phyloP scores from a whole-genome alignment of 2,113 vertebrate species.

The Mesoclemmys tuberculata region DNA sequence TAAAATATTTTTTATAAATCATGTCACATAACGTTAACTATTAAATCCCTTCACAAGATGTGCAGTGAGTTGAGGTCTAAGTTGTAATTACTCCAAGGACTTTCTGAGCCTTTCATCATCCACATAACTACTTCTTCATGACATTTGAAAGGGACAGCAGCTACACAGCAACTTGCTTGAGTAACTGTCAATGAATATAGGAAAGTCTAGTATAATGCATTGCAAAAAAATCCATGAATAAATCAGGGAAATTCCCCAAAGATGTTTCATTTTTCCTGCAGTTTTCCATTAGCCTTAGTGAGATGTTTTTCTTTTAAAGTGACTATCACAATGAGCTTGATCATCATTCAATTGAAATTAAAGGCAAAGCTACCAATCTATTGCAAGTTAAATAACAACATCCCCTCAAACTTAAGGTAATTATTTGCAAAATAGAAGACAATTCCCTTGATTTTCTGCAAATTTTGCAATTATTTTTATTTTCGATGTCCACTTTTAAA shows the following conservation, averaged over 20 bases:
- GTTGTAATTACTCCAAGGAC: not conserved
- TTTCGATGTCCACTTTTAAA: not conserved
- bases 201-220: not conserved
- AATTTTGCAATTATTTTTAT: not conserved
- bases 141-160: accelerated
- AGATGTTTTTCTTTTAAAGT: not conserved
- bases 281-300: not conserved
- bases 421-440: not conserved
- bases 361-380: not conserved
- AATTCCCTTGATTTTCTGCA: not conserved
- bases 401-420: not conserved
- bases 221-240: not conserved
- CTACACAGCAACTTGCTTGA: not conserved
- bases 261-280: not conserved
- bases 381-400: not conserved
- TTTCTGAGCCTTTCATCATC: not conserved
- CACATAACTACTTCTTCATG: not conserved
- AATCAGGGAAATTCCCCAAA: not conserved
- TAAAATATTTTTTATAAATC: not conserved
- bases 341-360: not conserved
- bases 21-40: not conserved
- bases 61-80: not conserved
- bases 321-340: not conserved
- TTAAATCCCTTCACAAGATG: not conserved
- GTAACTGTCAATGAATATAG: not conserved